These are phyloP conservation scores for Hippocampus barbouri DNA, from an alignment of 2,113 vertebrate genomes.

Conservation along the genomic window DNA sequence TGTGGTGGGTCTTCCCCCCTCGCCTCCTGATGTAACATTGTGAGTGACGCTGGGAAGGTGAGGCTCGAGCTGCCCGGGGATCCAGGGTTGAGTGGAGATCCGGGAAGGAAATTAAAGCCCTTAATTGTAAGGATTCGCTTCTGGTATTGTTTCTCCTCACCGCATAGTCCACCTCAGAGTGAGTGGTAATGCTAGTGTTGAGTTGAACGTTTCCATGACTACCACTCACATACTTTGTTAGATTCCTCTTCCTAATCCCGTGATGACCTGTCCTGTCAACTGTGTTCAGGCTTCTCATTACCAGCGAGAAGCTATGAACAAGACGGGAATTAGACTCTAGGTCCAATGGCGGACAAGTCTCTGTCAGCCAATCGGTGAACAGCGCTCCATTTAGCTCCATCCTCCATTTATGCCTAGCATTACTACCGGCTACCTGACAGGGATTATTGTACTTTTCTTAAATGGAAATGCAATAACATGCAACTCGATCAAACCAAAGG, in stretches of 20 bases:
- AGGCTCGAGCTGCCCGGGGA: conserved; percentile 22
- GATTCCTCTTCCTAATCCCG: conserved; percentile 21
- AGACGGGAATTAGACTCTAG: neutral
- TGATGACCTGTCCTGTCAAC: conserved; percentile 45
- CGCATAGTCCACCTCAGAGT: neutral
- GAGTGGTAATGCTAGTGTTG: neutral
- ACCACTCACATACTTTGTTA: conserved; percentile 41
- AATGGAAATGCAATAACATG: neutral
- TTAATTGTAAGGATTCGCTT: conserved; percentile 2
- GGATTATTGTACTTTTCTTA: neutral
- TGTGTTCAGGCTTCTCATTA: conserved; percentile 56
- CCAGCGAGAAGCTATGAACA: conserved; percentile 1
- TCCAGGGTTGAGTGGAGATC: conserved; percentile 43
- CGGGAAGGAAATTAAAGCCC: conserved; percentile 12
- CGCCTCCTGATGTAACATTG: neutral
- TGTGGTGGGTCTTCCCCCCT: conserved; percentile 1
- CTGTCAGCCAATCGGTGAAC: neutral
- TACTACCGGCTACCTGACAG: neutral
- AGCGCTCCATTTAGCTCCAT: neutral
- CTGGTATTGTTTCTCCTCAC: neutral
- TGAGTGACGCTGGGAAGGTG: conserved; percentile 8
- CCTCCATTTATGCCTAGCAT: neutral
- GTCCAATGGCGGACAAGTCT: neutral
- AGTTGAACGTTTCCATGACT: neutral
- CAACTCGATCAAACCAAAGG: neutral